Evolutionary conservation across 2,797 vertebrate species (phyloP), one percentile per base, ranked within the genome.

Genomic region (Helicolenus hilgendorfi): DNA sequence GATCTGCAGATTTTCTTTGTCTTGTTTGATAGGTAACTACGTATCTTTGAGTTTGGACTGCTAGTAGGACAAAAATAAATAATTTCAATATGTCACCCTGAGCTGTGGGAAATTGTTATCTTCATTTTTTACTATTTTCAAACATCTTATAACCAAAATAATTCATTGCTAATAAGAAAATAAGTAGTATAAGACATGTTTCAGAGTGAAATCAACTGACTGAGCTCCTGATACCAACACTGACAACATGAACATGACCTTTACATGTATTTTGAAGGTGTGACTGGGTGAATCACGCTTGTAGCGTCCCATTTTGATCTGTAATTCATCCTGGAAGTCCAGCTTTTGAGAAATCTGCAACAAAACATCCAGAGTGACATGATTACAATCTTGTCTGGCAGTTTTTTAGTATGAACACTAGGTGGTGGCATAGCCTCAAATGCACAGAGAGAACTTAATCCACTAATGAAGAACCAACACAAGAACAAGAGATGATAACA

Each of bases 361-460:
- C 8, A 70, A 64, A 70, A 36, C 31, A 18, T 7, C 1, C 7
- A 18, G 4, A 26, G 1, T 26, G 2, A 59, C 13, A 2, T 0
- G 1, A 22, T 64, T 4, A 7, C 22, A 33, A 24, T 49, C 3
- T 31, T 22, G 15, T 26, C 49, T 53, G 24, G 53, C 31, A 86
- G 22, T 49, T 77, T 86, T 45, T 18, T 10, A 15, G 26, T 0
- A 10, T 36, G 10, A 83, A 53, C 94, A 93, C 77, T 74, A 77
- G 94, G 72, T 81, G 93, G 89, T 1, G 89, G 84, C 69, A 83
- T 41, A 70, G 31, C 33, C 11, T 76, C 59, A 82, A 36, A 65
- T 10, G 2, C 56, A 33, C n/a, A 49, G 22, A 20, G 14, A 27
- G 4, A 38, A 33, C 9, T 58, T 63, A 11, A 18, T 69, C 36